phyloP scores from a whole-genome alignment of 2,113 vertebrate species.

The Numida meleagris region DNA sequence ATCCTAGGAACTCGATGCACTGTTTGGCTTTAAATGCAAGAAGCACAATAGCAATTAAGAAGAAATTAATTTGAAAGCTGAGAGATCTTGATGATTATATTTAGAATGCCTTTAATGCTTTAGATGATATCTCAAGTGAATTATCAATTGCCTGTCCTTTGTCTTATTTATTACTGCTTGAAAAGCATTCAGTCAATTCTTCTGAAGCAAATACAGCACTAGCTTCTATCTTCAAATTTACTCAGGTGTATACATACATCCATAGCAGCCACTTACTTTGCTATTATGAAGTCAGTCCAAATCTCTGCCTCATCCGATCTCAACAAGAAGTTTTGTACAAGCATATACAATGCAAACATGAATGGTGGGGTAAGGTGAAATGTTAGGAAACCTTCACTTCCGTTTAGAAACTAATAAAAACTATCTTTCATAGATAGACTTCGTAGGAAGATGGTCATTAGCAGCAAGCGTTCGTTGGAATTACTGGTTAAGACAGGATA shows the following conservation, averaged over 20 bases:
- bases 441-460: background rate
- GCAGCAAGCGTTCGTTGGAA: background rate
- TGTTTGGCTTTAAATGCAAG: background rate
- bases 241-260: background rate
- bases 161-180: background rate
- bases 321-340: background rate
- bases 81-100: background rate
- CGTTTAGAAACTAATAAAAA: background rate
- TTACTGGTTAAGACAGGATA: background rate
- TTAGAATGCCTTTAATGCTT: background rate
- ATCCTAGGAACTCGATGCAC: background rate
- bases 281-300: background rate
- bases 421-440: background rate
- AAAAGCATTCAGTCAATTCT: background rate
- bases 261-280: background rate
- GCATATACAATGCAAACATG: background rate
- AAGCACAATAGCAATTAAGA: background rate
- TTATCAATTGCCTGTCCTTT: background rate
- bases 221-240: background rate
- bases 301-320: background rate
- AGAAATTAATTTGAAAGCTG: background rate
- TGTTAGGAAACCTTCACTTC: background rate
- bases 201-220: background rate
- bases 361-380: background rate
- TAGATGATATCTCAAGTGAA: background rate